Evolutionary conservation across 2,797 vertebrate genomes (phyloP), one percentile per base, ranked within the genome.

Genomic region (Gymnodraco acuticeps): DNA sequence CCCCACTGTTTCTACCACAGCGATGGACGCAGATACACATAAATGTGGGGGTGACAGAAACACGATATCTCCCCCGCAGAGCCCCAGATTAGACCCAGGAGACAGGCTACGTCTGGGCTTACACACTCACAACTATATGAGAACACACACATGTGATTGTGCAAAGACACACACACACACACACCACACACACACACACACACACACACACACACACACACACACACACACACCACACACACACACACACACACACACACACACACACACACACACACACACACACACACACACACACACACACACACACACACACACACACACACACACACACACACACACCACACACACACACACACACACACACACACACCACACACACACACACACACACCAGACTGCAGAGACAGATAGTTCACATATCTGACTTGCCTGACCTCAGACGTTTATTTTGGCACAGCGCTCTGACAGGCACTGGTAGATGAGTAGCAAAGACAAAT

Each of bases 51-150:
- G 82, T 77, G 77, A 86, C 78, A 82, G 90, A 88, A 92, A 93
- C 75, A 59, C 7, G 78, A 92, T 92, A 88, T 69, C 82, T 75
- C 74, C 87, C 75, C 73, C 70, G 66, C 83, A 81, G 88, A 90
- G 81, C 85, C 75, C 80, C 80, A 90, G 90, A 92, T 93, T 92
- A 91, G 77, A 65, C 90, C 87, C 84, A 86, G 83, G 91, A 92
- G 91, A 93, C 88, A 86, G 86, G 76, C 87, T 61, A 68, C 19
- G 78, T 90, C 87, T 87, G 84, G 80, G 56, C 65, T 82, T 80
- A 85, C 70, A 88, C 27, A 27, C 27, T 27, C 78, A 82, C 68
- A 78, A 71, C 71, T 33, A 70, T 64, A 19, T 54, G 64, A 68
- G 76, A 67, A 66, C 27, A 27, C 64, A 78, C 81, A 86, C 72